Conservation (phyloP, 2,888 invertebrate species). For the Lepeophtheirus nordmannii region DNA sequence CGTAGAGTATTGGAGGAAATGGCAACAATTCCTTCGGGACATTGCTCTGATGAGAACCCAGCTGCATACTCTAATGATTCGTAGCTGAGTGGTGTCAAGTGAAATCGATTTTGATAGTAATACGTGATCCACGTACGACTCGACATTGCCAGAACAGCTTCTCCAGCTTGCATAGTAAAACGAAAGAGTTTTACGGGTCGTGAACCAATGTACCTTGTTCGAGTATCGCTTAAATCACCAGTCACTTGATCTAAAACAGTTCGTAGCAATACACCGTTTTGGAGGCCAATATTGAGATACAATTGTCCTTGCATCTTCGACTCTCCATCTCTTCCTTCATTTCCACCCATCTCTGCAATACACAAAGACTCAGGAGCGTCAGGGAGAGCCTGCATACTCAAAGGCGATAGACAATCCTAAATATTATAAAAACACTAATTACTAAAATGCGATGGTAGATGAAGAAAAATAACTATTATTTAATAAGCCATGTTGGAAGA, state of each 20-base stretch:
- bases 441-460: too few species aligned
- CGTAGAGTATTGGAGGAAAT: conserved; percentile 92
- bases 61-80: conserved; percentile 94
- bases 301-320: conserved; percentile 47
- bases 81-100: conserved; percentile 86
- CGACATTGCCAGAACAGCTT: conserved; percentile 93
- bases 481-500: too few species aligned
- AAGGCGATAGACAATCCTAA: conserved; percentile 70
- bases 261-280: conserved; percentile 83
- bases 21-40: conserved; percentile 97
- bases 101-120: conserved; percentile 87
- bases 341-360: conserved; percentile 78
- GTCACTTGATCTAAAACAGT: conserved; percentile 88
- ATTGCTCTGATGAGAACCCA: conserved; percentile 85
- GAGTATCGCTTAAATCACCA: conserved; percentile 88
- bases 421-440: conserved; percentile 33
- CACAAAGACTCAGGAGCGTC: conserved; percentile 91
- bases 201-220: conserved; percentile 90
- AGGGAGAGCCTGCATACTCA: conserved; percentile 91
- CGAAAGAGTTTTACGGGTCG: conserved; percentile 89
- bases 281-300: conserved; percentile 77
- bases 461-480: too few species aligned
- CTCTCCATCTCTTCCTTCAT: conserved; percentile 40
- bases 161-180: conserved; percentile 84
- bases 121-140: conserved; percentile 96